Evolutionary conservation across 2,113 vertebrate species (phyloP), one percentile per base, ranked within the genome.

Genomic region (Gallinago undulata): DNA sequence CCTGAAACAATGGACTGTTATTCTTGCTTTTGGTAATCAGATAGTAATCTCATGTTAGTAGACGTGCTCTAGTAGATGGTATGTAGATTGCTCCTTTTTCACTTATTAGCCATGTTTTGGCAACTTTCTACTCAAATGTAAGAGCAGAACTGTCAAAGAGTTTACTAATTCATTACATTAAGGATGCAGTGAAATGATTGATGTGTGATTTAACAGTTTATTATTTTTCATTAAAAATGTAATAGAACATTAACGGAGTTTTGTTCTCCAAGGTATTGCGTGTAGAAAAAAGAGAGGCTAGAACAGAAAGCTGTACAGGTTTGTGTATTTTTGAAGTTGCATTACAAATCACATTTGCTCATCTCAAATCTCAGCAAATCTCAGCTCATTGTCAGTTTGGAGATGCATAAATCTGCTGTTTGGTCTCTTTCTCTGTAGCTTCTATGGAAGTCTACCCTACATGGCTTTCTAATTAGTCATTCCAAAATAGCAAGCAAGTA

Each of bases 181-280:
- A 88, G 45, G 45, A 53, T 84, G 37, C 47, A 91, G 75, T 31
- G 68, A 83, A 94, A 93, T 96, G 85, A 96, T 86, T 97, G 91
- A 95, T 95, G 75, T 56, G 63, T 45, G 77, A 92, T 95, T 94
- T 96, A 96, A 91, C 90, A 93, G 68, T 96, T 95, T 88, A 80
- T 96, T 97, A 91, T 93, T 97, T 79, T 90, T 95, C 92, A 93
- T 97, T 96, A 97, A 96, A 97, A 95, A 94, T 95, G 31, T 74
- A 96, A 85, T 59, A 93, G 68, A 76, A 90, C 78, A 70, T 89
- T 96, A 94, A 73, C 19, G 85, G 59, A n/a, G 60, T 93, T 94
- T 88, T 84, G 21, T 76, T 93, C 89, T 94, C 93, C 57, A 48
- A 56, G 33, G 73, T 57, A 87, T 91, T 93, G 43, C 35, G 63